Base-by-base conservation (phyloP, 2,888 invertebrate species). In the Linnaemya vulpina region DNA sequence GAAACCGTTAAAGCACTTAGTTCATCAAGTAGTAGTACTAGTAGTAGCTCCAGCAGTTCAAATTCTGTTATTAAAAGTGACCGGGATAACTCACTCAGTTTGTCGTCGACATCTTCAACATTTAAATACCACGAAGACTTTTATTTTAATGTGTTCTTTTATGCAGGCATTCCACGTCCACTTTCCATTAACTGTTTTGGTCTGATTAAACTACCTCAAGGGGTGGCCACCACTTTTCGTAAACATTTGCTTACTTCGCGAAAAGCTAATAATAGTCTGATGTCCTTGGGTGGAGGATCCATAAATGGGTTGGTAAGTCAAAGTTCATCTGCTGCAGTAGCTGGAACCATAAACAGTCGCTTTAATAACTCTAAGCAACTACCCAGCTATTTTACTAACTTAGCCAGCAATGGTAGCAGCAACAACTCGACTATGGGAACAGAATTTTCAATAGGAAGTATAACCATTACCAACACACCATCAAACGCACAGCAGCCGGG, bases 241-340 rank as follows among this genome's bases (percentile, higher is more conserved):
- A 91, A 91, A 78, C 89, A 91, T 87, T 87, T 91, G 40, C 83
- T 91, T 0, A 90, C 88, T 67, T 89, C 90, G 4, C 89, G 91
- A 17, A 91, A 91, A 85, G 90, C 91, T 20, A 91, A 91, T 71
- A 90, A 91, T 55, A 85, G 90, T 62, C 84, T 91, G 0, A 89
- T 89, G 25, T 81, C 91, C 1, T 88, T 88, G 4, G 88, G 89
- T 17, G 84, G 79, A 25, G 77, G 83, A n/a, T 73, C 86, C 25
- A 87, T 90, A 67, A 89, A 89, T 67, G 90, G 91, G 68, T 87
- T 90, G n/a, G 91, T 91, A 0, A 90, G 90, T 20, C 87, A 75
- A 75, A 84, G 78, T 79, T 79, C 75, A 11, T 87, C 87, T 7
- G 55, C 80, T 11, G 20, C 79, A 46, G 49, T 67, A 10, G 3